Conservation (phyloP, 2,113 vertebrate species). For the Cheirogaleus medius region DNA sequence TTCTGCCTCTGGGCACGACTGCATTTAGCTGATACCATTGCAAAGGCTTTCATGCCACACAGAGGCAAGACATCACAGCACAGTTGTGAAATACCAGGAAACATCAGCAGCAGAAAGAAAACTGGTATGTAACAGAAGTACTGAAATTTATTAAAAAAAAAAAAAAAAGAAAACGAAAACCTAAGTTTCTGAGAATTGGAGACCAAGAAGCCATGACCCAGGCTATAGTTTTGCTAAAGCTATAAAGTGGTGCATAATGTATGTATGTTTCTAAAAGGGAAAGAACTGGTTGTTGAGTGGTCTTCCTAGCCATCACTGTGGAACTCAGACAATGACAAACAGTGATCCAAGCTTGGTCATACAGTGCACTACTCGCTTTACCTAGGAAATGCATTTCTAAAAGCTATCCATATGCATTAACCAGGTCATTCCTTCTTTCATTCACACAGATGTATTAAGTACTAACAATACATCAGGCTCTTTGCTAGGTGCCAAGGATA, state of each 20-base stretch:
- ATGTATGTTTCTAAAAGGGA: neutral
- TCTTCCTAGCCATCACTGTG: neutral
- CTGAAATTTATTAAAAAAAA: neutral
- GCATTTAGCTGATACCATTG: constrained; percentile 28
- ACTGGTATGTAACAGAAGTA: neutral
- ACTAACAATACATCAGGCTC: neutral
- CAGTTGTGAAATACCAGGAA: constrained; percentile 4
- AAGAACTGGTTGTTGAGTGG: neutral
- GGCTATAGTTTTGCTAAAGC: neutral
- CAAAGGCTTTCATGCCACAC: constrained; percentile 46
- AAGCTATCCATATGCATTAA: neutral
- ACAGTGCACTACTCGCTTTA: neutral
- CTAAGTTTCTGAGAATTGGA: constrained; percentile 15
- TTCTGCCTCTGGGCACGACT: constrained; percentile 6
- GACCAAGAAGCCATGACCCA: neutral
- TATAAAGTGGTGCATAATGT: neutral
- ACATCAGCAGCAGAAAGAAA: constrained; percentile 19
- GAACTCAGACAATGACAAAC: neutral
- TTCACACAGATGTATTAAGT: constrained; percentile 14
- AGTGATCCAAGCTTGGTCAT: neutral
- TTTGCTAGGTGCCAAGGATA: neutral
- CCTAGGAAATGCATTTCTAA: neutral
- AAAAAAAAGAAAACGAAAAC: neutral
- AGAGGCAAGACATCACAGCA: constrained; percentile 8
- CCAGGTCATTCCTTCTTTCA: neutral